These are phyloP conservation scores for Python bivittatus DNA, from an alignment of 2,113 vertebrate genomes.

Conservation along the genomic window DNA sequence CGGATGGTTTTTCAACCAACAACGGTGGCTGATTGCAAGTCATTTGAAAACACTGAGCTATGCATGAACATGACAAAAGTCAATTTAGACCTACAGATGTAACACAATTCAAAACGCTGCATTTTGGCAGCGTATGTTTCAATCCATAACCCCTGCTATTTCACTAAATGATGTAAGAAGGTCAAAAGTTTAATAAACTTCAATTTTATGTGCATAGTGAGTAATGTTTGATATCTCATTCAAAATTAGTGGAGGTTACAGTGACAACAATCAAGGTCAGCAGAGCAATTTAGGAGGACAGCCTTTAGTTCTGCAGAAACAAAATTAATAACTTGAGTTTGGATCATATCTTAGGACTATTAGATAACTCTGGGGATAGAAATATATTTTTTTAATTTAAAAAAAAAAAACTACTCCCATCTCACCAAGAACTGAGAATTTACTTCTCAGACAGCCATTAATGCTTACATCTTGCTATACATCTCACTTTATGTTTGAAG, in stretches of 20 bases:
- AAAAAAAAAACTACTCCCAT: constrained; percentile 22
- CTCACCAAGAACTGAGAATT: neutral
- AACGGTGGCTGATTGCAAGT: constrained; percentile 50
- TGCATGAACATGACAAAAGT: constrained; percentile 39
- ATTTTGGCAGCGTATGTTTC: constrained; percentile 35
- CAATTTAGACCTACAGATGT: constrained; percentile 34
- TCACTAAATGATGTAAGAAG: constrained; percentile 40
- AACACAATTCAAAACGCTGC: constrained; percentile 34
- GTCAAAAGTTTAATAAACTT: constrained; percentile 56
- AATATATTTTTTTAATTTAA: neutral
- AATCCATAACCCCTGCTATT: neutral
- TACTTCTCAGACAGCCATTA: constrained; percentile 22
- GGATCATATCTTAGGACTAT: constrained; percentile 10
- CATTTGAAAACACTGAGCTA: constrained; percentile 34
- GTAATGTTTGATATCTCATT: constrained; percentile 41
- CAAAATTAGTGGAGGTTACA: constrained; percentile 27
- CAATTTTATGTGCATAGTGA: constrained; percentile 46
- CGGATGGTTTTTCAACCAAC: constrained; percentile 47
- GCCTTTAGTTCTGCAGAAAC: constrained; percentile 39
- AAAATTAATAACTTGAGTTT: constrained; percentile 47
- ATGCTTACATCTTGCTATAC: neutral
- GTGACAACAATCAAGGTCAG: constrained; percentile 24
- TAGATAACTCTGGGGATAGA: constrained; percentile 28
- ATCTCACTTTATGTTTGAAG: constrained; percentile 31
- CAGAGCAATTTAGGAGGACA: constrained; percentile 37